These are phyloP conservation scores for Trichechus manatus DNA, from an alignment of 2,113 vertebrate species.

Conservation along the genomic window DNA sequence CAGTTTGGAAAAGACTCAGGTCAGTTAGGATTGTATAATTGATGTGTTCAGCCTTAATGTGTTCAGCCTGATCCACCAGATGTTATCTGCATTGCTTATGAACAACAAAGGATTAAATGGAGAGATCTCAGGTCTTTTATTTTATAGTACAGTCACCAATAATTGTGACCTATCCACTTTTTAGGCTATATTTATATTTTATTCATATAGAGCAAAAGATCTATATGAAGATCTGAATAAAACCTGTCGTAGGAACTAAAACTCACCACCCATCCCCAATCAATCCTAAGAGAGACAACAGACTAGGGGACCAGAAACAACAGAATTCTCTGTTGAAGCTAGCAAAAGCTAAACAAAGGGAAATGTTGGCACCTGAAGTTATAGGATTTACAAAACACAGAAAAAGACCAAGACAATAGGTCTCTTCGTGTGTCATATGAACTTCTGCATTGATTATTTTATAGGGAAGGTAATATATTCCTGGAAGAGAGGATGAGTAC, in stretches of 20 bases:
- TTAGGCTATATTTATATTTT: not conserved
- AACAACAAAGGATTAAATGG: not conserved
- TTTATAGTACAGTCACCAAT: not conserved
- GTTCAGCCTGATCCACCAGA: not conserved
- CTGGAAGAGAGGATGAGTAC: not conserved
- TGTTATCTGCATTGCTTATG: not conserved
- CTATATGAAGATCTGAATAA: not conserved
- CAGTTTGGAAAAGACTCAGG: not conserved
- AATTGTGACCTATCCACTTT: not conserved
- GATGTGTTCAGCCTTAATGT: not conserved
- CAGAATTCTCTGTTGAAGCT: not conserved
- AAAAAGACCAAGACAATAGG: not conserved
- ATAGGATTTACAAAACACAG: not conserved
- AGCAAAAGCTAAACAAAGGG: not conserved
- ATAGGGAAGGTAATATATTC: not conserved
- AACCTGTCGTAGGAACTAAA: not conserved
- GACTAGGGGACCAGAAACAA: not conserved
- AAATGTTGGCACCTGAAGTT: not conserved
- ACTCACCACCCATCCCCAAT: not conserved
- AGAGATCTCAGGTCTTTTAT: not conserved
- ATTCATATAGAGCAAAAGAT: not conserved
- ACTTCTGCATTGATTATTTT: slow-evolving; percentile 6
- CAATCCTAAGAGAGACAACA: not conserved
- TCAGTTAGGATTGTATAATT: not conserved
- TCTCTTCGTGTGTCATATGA: not conserved